Conservation (phyloP, 2,113 vertebrate species). For the Dicentrarchus labrax region DNA sequence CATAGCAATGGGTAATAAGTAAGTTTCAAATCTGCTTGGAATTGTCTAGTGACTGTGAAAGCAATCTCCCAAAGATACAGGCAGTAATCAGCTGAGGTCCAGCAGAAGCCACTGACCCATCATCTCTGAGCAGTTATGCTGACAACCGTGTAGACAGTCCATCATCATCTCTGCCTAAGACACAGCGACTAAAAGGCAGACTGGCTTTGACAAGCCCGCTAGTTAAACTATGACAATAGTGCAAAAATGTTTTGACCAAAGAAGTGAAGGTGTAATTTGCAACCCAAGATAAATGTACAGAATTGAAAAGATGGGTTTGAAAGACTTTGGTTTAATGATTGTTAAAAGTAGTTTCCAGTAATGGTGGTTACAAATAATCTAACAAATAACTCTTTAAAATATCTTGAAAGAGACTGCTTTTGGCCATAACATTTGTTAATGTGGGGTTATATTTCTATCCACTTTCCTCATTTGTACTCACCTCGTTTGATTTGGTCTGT, state of each 20-base stretch:
- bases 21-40: neutral
- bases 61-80: neutral
- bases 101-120: constrained; percentile 1
- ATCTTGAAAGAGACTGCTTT: neutral
- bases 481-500: neutral
- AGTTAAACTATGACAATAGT: neutral
- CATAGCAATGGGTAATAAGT: no score
- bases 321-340: no score
- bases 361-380: neutral
- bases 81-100: neutral
- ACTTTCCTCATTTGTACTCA: neutral
- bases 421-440: neutral
- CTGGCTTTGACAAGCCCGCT: neutral
- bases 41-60: neutral
- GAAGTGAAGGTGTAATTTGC: neutral
- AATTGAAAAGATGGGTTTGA: neutral
- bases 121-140: neutral
- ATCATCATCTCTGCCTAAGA: constrained; percentile 11
- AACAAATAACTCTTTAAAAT: neutral
- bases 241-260: neutral
- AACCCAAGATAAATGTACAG: neutral
- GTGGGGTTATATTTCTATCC: neutral
- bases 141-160: neutral
- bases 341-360: neutral
- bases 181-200: neutral